Base-by-base conservation (phyloP, 2,888 invertebrate species). In the Prostheceraeus crozeri region DNA sequence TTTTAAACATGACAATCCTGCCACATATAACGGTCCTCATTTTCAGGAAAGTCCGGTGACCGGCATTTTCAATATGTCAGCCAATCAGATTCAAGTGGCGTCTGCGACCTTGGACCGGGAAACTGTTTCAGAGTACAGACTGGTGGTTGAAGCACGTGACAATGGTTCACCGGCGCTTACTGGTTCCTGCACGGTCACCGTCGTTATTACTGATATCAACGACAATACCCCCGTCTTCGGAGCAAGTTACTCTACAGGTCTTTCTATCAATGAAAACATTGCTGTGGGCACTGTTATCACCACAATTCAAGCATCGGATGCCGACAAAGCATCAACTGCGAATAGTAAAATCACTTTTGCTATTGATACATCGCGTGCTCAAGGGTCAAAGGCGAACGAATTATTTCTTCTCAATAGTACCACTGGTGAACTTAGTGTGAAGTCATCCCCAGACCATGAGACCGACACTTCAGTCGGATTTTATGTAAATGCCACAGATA, bases 211-310 rank as follows among this genome's bases (percentile, higher is more conserved):
- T 4, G 55, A 55, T 48, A 16, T 55, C 33, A 55, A 55, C 21
- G 55, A 55, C 45, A 55, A 55, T 28, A 3, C 1, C 1, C 55
- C 55, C 3, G 6, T 11, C 1, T 55, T 55, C 14, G n/a, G 35
- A 6, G 6, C 21, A 2, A 33, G 25, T 3, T 55, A 55, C 21
- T 16, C 55, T 19, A 21, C 16, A 3, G 55, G 55, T 4, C 16
- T 55, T 3, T 55, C 55, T 3, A 36, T 55, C 11, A n/a, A 55
- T 14, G 55, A 55, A 40, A 55, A 55, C 40, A 28, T 40, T 2
- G 55, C 21, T 3, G 14, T 40, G 14, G 55, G 55, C n/a, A 55
- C 55, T 2, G 30, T 21, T 6, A 23, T 55, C 11, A 55, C 52
- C 4, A 52, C 52, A 10, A 4, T 48, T 19, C 8, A 4, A 4